These are phyloP conservation scores for Perca schrenkii DNA, from an alignment of 2,113 vertebrate genomes.

Conservation along the genomic window DNA sequence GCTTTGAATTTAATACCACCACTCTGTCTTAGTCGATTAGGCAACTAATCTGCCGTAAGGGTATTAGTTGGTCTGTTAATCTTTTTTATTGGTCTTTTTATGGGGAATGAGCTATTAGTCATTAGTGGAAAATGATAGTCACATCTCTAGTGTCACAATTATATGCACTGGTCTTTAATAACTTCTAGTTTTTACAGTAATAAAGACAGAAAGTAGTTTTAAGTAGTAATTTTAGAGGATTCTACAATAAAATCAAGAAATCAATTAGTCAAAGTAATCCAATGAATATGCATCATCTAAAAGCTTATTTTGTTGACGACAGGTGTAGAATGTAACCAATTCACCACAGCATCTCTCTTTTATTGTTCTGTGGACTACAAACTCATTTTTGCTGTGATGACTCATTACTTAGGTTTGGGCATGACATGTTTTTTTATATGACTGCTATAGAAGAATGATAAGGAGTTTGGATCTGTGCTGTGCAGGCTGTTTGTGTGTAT, in stretches of 20 bases:
- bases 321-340: background rate
- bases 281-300: background rate
- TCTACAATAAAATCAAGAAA: conserved; percentile 36
- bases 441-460: conserved; percentile 13
- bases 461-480: background rate
- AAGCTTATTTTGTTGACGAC: background rate
- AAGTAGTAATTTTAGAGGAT: background rate
- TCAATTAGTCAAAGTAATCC: conserved; percentile 24
- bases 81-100: conserved; percentile 51
- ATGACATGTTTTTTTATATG: conserved; percentile 24
- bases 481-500: background rate
- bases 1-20: conserved; percentile 16
- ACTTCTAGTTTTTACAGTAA: conserved; percentile 33
- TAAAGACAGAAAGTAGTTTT: conserved; percentile 9
- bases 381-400: background rate
- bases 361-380: background rate
- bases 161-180: conserved; percentile 34
- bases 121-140: conserved; percentile 32
- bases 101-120: conserved; percentile 29
- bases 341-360: background rate
- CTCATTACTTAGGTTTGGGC: conserved; percentile 27
- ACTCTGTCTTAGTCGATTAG: conserved; percentile 29
- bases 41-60: conserved; percentile 39
- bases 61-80: conserved; percentile 37
- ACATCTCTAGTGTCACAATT: conserved; percentile 18